These are phyloP conservation scores for Siniperca obscura DNA, from an alignment of 2,797 vertebrate genomes.

Conservation along the genomic window DNA sequence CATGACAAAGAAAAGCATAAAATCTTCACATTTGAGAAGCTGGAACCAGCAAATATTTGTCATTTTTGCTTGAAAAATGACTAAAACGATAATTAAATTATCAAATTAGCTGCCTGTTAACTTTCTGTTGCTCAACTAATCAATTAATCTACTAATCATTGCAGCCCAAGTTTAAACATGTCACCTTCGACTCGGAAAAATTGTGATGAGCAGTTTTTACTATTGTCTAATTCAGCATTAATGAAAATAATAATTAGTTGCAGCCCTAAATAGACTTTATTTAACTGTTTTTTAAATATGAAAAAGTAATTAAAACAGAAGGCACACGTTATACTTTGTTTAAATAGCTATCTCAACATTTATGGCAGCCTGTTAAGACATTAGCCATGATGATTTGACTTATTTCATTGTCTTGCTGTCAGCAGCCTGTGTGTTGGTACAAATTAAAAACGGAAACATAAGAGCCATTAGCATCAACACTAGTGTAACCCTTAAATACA, in stretches of 20 bases:
- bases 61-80: not conserved
- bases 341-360: not conserved
- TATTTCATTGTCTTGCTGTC: constrained; percentile 10
- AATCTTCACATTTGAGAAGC: not conserved
- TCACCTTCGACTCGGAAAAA: too few species aligned
- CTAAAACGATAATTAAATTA: not conserved
- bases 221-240: not conserved
- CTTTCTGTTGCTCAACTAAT: not conserved
- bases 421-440: not conserved
- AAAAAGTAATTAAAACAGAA: not conserved
- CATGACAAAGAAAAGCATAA: not conserved
- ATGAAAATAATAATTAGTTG: not conserved
- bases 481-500: constrained; percentile 4
- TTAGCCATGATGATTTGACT: not conserved
- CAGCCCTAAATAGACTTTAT: not conserved
- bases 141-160: not conserved
- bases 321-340: not conserved
- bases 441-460: constrained; percentile 23
- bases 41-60: not conserved
- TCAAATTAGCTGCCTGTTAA: not conserved
- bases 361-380: not conserved
- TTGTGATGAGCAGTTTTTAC: too few species aligned
- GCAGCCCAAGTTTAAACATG: not conserved
- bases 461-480: not conserved
- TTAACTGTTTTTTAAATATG: too few species aligned